Percentiles rank a stretch among this genome's conserved stretches.
Conservation (phyloP, 2,888 invertebrate genomes). For the Netelia virgata region DNA sequence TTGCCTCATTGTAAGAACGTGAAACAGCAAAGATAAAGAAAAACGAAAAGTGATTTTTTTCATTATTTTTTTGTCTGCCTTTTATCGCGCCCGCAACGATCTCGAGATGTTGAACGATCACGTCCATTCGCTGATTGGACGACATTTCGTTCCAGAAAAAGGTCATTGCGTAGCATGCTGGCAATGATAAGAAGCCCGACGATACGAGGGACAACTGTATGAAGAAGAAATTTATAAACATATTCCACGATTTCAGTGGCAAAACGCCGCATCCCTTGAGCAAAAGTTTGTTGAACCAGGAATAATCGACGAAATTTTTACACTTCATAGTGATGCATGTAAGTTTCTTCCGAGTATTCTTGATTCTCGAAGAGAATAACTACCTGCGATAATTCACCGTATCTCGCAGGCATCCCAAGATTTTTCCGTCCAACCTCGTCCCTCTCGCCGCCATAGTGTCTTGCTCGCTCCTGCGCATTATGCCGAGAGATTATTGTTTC, state of each 20-base stretch:
- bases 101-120: constrained; percentile 19
- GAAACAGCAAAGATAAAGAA: neutral
- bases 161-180: constrained; percentile 31
- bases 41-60: neutral
- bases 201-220: constrained; percentile 6
- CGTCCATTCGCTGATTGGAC: constrained; percentile 12
- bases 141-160: constrained; percentile 44
- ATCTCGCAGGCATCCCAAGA: neutral
- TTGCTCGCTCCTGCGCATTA: constrained; percentile 19
- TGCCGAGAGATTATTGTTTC: constrained; percentile 24
- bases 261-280: constrained; percentile 48
- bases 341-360: neutral
- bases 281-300: constrained; percentile 51
- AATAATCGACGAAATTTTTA: constrained; percentile 48
- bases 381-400: neutral
- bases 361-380: neutral
- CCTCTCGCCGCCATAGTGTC: neutral
- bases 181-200: constrained; percentile 29
- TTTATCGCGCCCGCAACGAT: constrained; percentile 23
- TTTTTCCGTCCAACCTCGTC: neutral
- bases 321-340: constrained; percentile 25
- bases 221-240: constrained; percentile 24
- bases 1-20: neutral
- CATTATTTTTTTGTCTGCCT: constrained; percentile 13
- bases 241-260: constrained; percentile 49